Base-by-base conservation (phyloP, 2,113 vertebrate species). In the Tringa solitaria region DNA sequence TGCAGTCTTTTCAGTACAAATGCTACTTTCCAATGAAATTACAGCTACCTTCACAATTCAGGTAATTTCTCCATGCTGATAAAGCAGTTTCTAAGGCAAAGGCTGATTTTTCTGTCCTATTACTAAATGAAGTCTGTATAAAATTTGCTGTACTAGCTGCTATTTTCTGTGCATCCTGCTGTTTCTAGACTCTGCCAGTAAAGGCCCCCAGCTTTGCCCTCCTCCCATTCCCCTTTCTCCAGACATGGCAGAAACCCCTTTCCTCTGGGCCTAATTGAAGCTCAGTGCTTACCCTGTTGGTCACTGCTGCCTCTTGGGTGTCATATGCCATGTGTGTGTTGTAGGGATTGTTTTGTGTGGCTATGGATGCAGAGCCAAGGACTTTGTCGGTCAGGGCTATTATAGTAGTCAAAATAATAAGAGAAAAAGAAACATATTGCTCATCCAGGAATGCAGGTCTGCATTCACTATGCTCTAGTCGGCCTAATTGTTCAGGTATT, bases 261-360 rank as follows among this genome's bases (percentile, higher is more conserved):
- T 98, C 97, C 86, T 99, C 98, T 22, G 98, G 95, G 78, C 98
- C 97, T 73, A 97, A 89, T 1, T 97, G 97, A 99, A 96, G 89
- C 56, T 98, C 95, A 15, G 87, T 98, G 79, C 98, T 95, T 79
- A 91, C 98, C 98, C 98, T 98, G 33, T 98, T 97, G 1, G 98
- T 98, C 14, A 98, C 98, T 3, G 72, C 97, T 26, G 92, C 89
- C 56, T 99, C 98, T 77, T 89, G 98, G 81, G 96, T 98, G 84
- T 99, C 98, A 16, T 99, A 98, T 21, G 98, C 98, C 81, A 98
- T 90, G 46, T 98, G 98, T 70, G 97, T 98, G 12, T 98, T 98
- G 12, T 98, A 98, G 51, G 96, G 76, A 74, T 93, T 91, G 39
- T 82, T 95, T 43, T 91, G 54, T 19, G 97, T 98, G 50, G 83